Base-by-base conservation (phyloP, 1,140 invertebrate genomes). In the Zaprionus ghesquierei region DNA sequence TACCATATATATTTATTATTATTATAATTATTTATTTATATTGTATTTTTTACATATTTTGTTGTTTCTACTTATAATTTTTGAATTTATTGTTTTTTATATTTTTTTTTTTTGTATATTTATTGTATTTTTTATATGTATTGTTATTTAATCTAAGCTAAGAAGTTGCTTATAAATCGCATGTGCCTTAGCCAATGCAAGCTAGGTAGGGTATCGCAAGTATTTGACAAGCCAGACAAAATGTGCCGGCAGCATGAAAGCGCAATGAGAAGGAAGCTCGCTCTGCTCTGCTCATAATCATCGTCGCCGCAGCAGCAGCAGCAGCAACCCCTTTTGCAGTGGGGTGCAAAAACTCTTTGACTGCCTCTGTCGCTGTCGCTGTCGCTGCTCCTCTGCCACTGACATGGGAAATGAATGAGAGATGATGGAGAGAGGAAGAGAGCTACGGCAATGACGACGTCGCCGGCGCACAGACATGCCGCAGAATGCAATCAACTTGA, bases 401-500 rank as follows among this genome's bases (percentile, higher is more conserved):
- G 58, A 69, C 58, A 76, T 87, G 82, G 79, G 84, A 87, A 87
- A 82, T 79, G 65, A 82, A 89, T 59, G 68, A 79, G 79, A 68
- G 71, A 46, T 63, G 71, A 29, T 18, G 50, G 31, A 6, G 44
- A 54, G 29, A 22, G 64, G 41, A 5, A 5, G 12, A 44, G 18
- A n/a, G 10, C 53, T 44, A 25, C 46, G 8, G 20, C 44, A 49
- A 20, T 18, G 56, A 6, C 66, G 27, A 72, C 68, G 71, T 64
- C 61, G 71, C 64, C 66, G 82, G 79, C 81, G 61, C 46, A 60
- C 64, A 73, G 70, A 66, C 69, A 59, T 59, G 70, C 51, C 65
- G 44, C 58, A 77, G 81, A 86, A 82, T 86, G 82, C 82, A 87
- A 87, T 87, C 79, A 87, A 81, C 84, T 76, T 72, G 68, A 73